phyloP scores from a whole-genome alignment of 1,140 invertebrate genomes.

The Cotesia chilonis region DNA sequence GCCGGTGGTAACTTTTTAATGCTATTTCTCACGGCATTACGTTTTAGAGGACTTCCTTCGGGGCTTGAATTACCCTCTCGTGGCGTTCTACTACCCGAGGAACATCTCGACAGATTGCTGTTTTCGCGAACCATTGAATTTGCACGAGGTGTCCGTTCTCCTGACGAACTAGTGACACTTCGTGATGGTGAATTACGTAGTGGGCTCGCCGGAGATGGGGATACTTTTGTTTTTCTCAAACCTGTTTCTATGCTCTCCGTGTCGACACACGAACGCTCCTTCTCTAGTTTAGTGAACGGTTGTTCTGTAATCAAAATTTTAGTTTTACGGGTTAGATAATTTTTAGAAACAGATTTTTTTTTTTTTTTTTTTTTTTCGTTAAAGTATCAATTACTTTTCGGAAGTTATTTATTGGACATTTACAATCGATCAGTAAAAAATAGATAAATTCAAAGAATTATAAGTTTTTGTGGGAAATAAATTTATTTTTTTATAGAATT shows the following conservation, averaged over 20 bases:
- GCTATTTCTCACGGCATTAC: conserved; percentile 48
- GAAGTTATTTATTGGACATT: not conserved
- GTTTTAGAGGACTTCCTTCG: conserved; percentile 57
- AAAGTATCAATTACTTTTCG: not conserved
- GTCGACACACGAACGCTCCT: conserved; percentile 68
- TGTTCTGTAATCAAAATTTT: conserved; percentile 50
- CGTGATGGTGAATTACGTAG: conserved; percentile 64
- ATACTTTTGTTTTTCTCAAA: conserved; percentile 68
- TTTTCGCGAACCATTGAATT: conserved; percentile 65
- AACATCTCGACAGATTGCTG: conserved; percentile 66
- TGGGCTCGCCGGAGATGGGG: conserved; percentile 60
- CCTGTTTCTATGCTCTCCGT: conserved; percentile 75
- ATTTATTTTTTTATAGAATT: too few relatives aligned
- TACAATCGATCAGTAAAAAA: too few relatives aligned
- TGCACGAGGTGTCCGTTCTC: conserved; percentile 59
- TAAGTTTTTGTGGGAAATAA: too few relatives aligned
- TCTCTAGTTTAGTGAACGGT: conserved; percentile 60
- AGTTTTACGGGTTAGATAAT: not conserved
- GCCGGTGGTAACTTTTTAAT: conserved; percentile 61
- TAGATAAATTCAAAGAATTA: too few relatives aligned
- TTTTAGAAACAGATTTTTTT: not conserved
- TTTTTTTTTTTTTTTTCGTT: not conserved
- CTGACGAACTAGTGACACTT: conserved; percentile 62
- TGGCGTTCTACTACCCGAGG: conserved; percentile 53
- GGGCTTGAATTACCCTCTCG: conserved; percentile 59